Conservation (phyloP, 2,888 invertebrate species). For the Campoletis raptor region DNA sequence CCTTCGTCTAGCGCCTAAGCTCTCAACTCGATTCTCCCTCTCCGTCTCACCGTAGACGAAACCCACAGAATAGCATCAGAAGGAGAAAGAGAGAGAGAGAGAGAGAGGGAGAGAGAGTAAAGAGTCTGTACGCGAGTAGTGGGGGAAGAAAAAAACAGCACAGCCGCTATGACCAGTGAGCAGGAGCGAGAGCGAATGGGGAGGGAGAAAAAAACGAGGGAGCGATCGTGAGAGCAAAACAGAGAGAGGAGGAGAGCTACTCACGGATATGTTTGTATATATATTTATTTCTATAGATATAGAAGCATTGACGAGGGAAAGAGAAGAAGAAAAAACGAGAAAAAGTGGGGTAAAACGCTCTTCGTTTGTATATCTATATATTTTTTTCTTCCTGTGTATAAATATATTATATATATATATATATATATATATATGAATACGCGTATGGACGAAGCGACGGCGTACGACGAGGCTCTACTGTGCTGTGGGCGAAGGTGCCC, state of each 20-base stretch:
- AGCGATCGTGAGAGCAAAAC: conserved; percentile 51
- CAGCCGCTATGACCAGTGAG: conserved; percentile 30
- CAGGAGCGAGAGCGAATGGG: conserved; percentile 15
- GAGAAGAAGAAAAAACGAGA: conserved; percentile 57
- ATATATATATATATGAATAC: not conserved
- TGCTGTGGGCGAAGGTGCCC: conserved; percentile 48
- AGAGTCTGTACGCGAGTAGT: conserved; percentile 7
- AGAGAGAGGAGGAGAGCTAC: conserved; percentile 44
- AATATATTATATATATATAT: not conserved
- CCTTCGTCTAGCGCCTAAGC: conserved; percentile 52
- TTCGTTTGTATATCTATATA: not conserved
- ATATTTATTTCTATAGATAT: conserved; percentile 29
- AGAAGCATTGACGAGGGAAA: conserved; percentile 52
- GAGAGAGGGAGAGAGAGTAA: conserved; percentile 1
- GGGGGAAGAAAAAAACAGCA: conserved; percentile 52
- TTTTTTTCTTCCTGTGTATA: not conserved
- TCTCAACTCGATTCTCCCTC: not conserved
- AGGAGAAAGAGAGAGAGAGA: conserved; percentile 28
- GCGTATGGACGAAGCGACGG: conserved; percentile 27
- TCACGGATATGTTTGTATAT: not conserved
- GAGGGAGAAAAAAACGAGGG: conserved; percentile 34
- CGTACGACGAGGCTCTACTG: conserved; percentile 58
- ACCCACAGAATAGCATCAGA: conserved; percentile 15
- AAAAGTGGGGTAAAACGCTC: conserved; percentile 63
- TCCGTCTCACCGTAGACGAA: not conserved